A percentile compares a stretch with the other conserved stretches of the same genome.
Conservation (phyloP, 2,888 invertebrate species). For the Drosophila greeni region DNA sequence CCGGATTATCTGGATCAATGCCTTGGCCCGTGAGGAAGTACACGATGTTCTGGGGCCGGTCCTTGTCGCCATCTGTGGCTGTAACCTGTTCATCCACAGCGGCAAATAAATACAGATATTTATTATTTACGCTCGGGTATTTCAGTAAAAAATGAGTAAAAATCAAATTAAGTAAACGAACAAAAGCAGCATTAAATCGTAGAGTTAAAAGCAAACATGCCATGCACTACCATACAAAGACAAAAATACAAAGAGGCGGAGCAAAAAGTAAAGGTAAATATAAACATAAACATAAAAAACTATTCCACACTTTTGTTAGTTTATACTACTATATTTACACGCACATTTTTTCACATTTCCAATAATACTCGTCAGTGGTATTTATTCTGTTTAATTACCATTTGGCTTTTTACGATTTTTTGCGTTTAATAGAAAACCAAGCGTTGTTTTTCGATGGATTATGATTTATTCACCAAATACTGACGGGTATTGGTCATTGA, state of each 20-base stretch:
- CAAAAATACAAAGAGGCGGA: conserved; percentile 2
- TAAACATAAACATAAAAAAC: conserved; percentile 3
- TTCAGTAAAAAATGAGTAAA: background rate
- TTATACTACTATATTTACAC: background rate
- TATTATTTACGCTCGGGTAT: conserved; percentile 24
- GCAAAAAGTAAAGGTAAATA: background rate
- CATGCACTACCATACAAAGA: conserved; percentile 12
- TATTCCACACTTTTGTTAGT: conserved; percentile 4
- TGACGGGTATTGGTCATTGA: conserved; percentile 14
- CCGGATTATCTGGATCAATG: conserved; percentile 95
- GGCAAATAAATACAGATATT: conserved; percentile 18
- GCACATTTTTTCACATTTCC: conserved; percentile 20
- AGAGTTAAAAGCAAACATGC: conserved; percentile 19
- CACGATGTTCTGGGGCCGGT: conserved; percentile 95
- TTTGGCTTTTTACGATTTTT: conserved; percentile 5
- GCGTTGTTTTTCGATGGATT: conserved; percentile 10
- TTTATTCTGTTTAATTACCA: conserved; percentile 28
- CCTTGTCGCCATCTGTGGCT: conserved; percentile 97
- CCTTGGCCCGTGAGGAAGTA: conserved; percentile 97
- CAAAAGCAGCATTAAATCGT: background rate
- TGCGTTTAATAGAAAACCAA: conserved; percentile 7
- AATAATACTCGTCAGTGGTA: conserved; percentile 1
- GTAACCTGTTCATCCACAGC: conserved; percentile 85
- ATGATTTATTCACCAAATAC: conserved; percentile 24
- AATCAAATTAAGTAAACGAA: conserved; percentile 11